Evolutionary conservation across 2,888 invertebrate genomes (phyloP), one percentile per base, ranked within the genome.

Genomic region (Ophioninae sp.): DNA sequence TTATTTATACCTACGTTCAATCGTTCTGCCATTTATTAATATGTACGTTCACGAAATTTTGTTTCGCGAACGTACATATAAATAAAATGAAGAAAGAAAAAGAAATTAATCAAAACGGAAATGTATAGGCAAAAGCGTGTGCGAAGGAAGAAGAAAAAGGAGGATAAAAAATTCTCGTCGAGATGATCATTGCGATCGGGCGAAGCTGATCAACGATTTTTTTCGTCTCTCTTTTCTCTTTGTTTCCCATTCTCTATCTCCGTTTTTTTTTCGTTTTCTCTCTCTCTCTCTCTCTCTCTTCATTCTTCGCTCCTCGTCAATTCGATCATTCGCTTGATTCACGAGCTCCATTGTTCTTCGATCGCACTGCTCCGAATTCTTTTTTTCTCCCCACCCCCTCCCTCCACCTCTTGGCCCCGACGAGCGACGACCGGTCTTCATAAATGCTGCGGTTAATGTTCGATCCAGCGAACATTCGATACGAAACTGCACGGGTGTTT

Each of bases 171-270:
- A 75, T 72, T 57, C 72, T 50, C 64, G 75, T 81, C 73, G 74
- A 83, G 85, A 70, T 59, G 85, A 70, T 62, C 76, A 74, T 67
- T 84, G 84, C 81, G 62, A 87, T 86, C 84, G 75, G 76, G 81
- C 83, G 78, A 82, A 84, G 79, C 79, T 84, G 76, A 86, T 86
- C 85, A 82, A 80, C 85, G 85, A 74, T 85, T 82, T 81, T 79
- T n/a, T n/a, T n/a, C n/a, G n/a, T n/a, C n/a, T n/a, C n/a, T n/a
- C n/a, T n/a, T n/a, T n/a, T n/a, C n/a, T n/a, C n/a, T n/a, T n/a
- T n/a, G n/a, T n/a, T 70, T 50, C 77, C 69, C 69, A 69, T 56
- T n/a, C 62, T 50, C 75, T 62, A 23, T 44, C 67, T 50, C 62
- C 62, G 50, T n/a, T 10, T 3, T 59, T 41, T 79, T 69, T 62